Base-by-base conservation (phyloP, 2,113 vertebrate genomes). In the Dromiciops gliroides region DNA sequence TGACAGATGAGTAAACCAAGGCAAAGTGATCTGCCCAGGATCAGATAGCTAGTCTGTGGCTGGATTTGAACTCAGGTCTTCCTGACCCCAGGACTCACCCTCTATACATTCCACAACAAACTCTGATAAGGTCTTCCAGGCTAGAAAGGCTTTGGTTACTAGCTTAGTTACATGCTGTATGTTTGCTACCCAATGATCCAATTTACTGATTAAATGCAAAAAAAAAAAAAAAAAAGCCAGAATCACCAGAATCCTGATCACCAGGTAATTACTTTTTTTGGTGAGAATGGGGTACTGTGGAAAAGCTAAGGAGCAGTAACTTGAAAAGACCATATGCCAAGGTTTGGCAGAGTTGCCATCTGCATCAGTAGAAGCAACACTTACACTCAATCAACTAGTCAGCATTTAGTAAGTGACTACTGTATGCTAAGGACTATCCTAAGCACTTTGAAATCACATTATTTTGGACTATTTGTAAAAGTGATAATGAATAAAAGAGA, bases 211-310 rank as follows among this genome's bases (percentile, higher is more conserved):
- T 19, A 75, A n/a, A 44, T 75, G 9, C 8, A 22, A 28, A 22
- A 26, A 56, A 67, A 19, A n/a, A n/a, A n/a, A n/a, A n/a, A n/a
- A n/a, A n/a, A n/a, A n/a, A n/a, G n/a, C n/a, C n/a, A n/a, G n/a
- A n/a, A n/a, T 83, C 16, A 19, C 67, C 67, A 83, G 1, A 83
- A 22, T 37, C 5, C 19, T 9, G 28, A 44, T 14, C 31, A 75
- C 12, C 37, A 75, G 14, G 11, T 83, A n/a, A 83, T 8, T 1
- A 22, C 67, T 23, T 83, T 83, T 83, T 16, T 37, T 12, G 2
- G 28, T 11, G 60, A 12, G 28, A 3, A 2, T 3, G 67, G 1
- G 0, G 16, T 0, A 8, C 12, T 22, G 2, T 2, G 67, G n/a
- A 2, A 19, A 7, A 75, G 60, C n/a, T 67, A 14, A n/a, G 12